Percentiles rank a stretch among this genome's conserved stretches.
These are phyloP conservation scores for Hoplodrina blanda DNA, from an alignment of 2,888 invertebrate species.

Conservation along the genomic window DNA sequence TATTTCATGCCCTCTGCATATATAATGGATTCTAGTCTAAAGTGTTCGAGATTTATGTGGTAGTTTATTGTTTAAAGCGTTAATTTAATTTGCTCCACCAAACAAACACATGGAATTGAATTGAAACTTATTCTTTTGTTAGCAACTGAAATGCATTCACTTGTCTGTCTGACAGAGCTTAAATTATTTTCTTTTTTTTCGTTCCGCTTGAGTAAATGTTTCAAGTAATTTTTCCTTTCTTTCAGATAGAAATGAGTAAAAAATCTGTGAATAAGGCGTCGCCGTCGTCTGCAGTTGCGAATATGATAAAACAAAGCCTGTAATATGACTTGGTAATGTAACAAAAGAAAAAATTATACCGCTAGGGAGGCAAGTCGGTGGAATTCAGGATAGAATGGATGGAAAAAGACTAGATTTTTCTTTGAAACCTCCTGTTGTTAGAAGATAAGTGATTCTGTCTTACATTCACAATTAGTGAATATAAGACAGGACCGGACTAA, in stretches of 20 bases:
- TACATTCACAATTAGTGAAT: neutral
- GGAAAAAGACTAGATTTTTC: conserved; percentile 44
- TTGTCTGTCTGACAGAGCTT: conserved; percentile 7
- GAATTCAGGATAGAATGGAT: conserved; percentile 45
- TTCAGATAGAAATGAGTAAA: conserved; percentile 11
- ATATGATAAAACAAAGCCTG: conserved; percentile 55
- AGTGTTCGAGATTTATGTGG: conserved; percentile 70
- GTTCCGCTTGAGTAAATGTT: conserved; percentile 23
- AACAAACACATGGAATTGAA: conserved; percentile 21
- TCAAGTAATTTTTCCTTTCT: conserved; percentile 22
- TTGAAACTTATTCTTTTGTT: conserved; percentile 26
- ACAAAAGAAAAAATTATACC: conserved; percentile 58
- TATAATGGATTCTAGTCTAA: conserved; percentile 69
- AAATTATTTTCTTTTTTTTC: conserved; percentile 22
- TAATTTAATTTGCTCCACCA: conserved; percentile 49
- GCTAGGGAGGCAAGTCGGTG: conserved; percentile 31
- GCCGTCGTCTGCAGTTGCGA: conserved; percentile 42
- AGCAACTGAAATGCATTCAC: conserved; percentile 7
- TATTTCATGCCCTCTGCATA: conserved; percentile 77
- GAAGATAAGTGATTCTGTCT: conserved; percentile 38
- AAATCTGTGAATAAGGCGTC: conserved; percentile 40
- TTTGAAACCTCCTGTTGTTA: conserved; percentile 33
- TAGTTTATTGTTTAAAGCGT: conserved; percentile 53
- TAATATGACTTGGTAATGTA: conserved; percentile 60
- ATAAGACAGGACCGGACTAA: neutral